Evolutionary conservation across 2,113 vertebrate species (phyloP).

Genomic region (Alaudala cheleensis): DNA sequence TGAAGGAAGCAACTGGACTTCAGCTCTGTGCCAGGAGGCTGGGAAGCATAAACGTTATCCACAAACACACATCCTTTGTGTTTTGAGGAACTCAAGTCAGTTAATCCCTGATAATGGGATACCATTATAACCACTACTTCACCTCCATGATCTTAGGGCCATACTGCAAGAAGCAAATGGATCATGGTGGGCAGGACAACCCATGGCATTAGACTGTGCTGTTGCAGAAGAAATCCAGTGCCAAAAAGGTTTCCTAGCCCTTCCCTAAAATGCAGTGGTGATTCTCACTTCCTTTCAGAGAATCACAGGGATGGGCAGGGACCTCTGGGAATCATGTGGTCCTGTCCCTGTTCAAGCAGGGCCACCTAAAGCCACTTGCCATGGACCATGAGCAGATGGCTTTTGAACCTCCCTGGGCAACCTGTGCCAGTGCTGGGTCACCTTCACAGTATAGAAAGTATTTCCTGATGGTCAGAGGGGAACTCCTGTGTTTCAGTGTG

Average conservation of each 20-base stretch:
- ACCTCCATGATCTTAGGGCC: not conserved
- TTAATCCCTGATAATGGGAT: not conserved
- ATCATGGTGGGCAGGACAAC: not conserved
- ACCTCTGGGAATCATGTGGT: not conserved
- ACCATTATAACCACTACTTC: not conserved
- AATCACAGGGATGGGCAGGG: not conserved
- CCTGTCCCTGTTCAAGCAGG: not conserved
- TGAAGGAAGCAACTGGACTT: not conserved
- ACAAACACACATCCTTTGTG: not conserved
- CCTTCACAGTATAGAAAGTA: not conserved
- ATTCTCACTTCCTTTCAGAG: not conserved
- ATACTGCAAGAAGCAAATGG: not conserved
- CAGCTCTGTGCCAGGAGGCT: not conserved
- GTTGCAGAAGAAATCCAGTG: not conserved
- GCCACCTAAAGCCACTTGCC: not conserved
- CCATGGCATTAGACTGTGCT: not conserved
- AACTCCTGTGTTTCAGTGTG: not conserved
- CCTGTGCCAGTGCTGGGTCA: not conserved
- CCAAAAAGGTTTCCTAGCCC: not conserved
- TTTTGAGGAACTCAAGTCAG: not conserved
- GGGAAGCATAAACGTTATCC: not conserved
- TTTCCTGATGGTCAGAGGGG: not conserved
- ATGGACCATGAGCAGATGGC: not conserved
- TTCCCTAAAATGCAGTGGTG: not conserved
- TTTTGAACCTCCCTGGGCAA: not conserved